Conservation (phyloP, 2,113 vertebrate genomes). For the Tringa solitaria region DNA sequence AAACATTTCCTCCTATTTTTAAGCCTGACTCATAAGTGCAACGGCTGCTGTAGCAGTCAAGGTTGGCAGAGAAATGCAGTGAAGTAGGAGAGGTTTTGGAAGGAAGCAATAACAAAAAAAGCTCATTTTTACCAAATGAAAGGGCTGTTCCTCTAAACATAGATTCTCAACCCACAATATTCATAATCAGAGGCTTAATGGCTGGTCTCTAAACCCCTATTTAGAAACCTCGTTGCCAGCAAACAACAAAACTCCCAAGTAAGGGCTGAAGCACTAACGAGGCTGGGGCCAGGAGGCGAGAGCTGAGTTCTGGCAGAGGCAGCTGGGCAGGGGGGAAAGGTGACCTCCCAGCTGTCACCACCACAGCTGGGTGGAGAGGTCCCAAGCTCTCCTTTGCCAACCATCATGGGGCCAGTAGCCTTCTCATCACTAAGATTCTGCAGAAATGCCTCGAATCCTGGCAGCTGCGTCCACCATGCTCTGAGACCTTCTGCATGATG, state of each 20-base stretch:
- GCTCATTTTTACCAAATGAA: conserved; percentile 5
- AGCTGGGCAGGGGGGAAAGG: neutral
- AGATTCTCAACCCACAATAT: neutral
- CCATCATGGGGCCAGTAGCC: neutral
- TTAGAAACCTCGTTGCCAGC: neutral
- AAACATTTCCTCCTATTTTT: neutral
- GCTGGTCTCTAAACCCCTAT: neutral
- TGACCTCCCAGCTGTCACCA: neutral
- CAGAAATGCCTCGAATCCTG: neutral
- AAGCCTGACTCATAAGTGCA: neutral
- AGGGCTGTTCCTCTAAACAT: neutral
- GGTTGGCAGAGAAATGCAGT: neutral
- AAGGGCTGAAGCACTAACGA: neutral
- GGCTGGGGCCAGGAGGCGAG: fast-evolving
- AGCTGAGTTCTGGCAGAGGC: neutral
- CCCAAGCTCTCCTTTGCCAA: neutral
- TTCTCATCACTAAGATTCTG: fast-evolving
- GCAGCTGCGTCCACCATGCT: neutral
- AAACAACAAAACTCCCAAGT: neutral
- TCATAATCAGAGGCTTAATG: neutral
- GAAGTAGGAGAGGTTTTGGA: neutral
- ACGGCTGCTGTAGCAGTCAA: neutral
- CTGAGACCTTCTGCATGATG: neutral
- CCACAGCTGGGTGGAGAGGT: fast-evolving
- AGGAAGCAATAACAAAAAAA: neutral